Evolutionary conservation across 2,888 invertebrate species (phyloP), one percentile per base, ranked within the genome.

Genomic region (Drosophila suboccidentalis): DNA sequence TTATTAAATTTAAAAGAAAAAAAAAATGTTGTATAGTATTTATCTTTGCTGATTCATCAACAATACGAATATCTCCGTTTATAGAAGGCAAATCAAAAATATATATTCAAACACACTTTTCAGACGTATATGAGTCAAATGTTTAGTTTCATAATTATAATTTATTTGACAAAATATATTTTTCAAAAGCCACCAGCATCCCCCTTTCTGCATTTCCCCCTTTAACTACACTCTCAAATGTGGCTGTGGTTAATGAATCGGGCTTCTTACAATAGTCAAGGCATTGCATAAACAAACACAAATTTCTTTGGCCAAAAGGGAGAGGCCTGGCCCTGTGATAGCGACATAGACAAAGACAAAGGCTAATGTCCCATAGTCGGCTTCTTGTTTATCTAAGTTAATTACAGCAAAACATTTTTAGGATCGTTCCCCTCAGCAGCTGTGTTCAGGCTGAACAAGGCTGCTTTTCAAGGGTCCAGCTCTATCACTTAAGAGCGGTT

Each of bases 381-480:
- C 60, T 71, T 75, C 72, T 77, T 86, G 89, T 86, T 86, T 89
- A 89, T 87, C 88, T 87, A 80, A 86, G 89, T 89, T 89, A 87
- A 86, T 86, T 86, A 89, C 89, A 86, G 75, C 85, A 89, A 86
- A 86, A 89, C 88, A 84, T 78, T 86, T 80, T 87, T 78, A 80
- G 82, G 87, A 70, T 80, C 67, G 74, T 13, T 32, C 17, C 46
- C 11, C 39, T 17, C 50, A 50, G 78, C 79, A 80, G 80, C 68
- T 80, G 80, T 47, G 59, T 72, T 65, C 67, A 71, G 71, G 62
- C 60, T 70, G 44, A 51, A 71, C 65, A 59, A 65, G 58, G 50
- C 51, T 43, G 60, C 10, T 70, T n/a, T 67, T 63, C 62, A 75
- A 67, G 75, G 71, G 79, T 75, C 79, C 55, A 59, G 57, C 69